Base-by-base conservation (phyloP, 2,797 vertebrate genomes). In the Danio choprae region DNA sequence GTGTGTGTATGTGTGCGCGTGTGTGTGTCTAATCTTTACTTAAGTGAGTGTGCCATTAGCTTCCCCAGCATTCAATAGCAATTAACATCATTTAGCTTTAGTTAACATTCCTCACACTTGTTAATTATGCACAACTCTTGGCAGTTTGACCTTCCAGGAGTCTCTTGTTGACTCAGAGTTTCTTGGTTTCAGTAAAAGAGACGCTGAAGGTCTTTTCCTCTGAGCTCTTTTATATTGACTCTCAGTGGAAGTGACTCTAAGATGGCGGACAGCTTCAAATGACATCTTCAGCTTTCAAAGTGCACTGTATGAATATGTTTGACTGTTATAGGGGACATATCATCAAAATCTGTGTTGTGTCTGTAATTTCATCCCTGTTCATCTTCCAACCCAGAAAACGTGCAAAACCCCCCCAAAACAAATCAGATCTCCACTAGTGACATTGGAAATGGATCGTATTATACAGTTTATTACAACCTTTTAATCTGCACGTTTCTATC, bases 111-210 rank as follows among this genome's bases (percentile, higher is more conserved):
- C 55, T 71, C 46, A 84, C 86, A 85, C 50, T 83, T 86, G 70
- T 81, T 89, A 60, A 89, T 90, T 85, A 88, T 84, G 81, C 84
- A 84, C 71, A 74, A 44, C 65, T 84, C 81, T 89, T 88, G 82
- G 70, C 71, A 15, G 5, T 62, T 56, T 87, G 87, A 87, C 88
- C 86, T 90, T 87, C 88, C 58, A 58, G 46, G 46, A 50, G 62
- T 69, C 46, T 83, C 60, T 41, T 22, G 53, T 75, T 63, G 76
- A 87, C 50, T n/a, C 59, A 74, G 70, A 82, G 46, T 43, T 48
- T 22, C 84, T 87, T 67, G 69, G 50, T 41, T 53, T 55, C 65
- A 69, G 63, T 10, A 55, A 74, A 46, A 67, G 59, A 63, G 53
- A 85, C 82, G 83, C 51, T 71, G 60, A 29, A 20, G 0, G 9